Evolutionary conservation across 2,888 invertebrate species (phyloP).

Genomic region (Arge pagana): DNA sequence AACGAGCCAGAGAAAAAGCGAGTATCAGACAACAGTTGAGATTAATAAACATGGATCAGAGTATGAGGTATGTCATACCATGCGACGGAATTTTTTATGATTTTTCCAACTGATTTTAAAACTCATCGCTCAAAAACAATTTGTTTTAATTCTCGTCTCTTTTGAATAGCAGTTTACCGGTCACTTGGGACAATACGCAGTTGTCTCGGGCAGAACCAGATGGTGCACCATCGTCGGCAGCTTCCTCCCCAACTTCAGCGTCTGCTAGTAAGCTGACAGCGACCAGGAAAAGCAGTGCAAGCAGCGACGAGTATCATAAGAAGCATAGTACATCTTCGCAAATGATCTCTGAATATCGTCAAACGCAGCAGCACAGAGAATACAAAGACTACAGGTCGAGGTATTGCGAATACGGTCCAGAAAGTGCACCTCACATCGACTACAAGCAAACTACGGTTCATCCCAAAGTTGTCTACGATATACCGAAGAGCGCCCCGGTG

Average conservation of each 20-base stretch:
- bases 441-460: conserved; percentile 60
- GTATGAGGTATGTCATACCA: conserved; percentile 58
- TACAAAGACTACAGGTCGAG: conserved; percentile 61
- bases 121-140: neutral
- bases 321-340: conserved; percentile 36
- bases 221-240: conserved; percentile 68
- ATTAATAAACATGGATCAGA: conserved; percentile 69
- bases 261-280: conserved; percentile 38
- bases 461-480: conserved; percentile 65
- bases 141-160: neutral
- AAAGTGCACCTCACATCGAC: conserved; percentile 40
- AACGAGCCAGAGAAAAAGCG: conserved; percentile 78
- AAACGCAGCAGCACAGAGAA: conserved; percentile 62
- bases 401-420: conserved; percentile 48
- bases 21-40: conserved; percentile 76
- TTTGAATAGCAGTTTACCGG: conserved; percentile 41
- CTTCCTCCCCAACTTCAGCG: conserved; percentile 61
- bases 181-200: conserved; percentile 54
- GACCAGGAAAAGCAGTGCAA: conserved; percentile 39
- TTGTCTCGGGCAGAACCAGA: conserved; percentile 71
- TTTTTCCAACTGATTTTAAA: too few relatives aligned
- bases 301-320: conserved; percentile 43
- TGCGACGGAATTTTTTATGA: too few relatives aligned
- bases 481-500: conserved; percentile 58
- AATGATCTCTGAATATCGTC: conserved; percentile 39